phyloP scores from a whole-genome alignment of 2,888 invertebrate species.

The Ectemnius cavifrons region DNA sequence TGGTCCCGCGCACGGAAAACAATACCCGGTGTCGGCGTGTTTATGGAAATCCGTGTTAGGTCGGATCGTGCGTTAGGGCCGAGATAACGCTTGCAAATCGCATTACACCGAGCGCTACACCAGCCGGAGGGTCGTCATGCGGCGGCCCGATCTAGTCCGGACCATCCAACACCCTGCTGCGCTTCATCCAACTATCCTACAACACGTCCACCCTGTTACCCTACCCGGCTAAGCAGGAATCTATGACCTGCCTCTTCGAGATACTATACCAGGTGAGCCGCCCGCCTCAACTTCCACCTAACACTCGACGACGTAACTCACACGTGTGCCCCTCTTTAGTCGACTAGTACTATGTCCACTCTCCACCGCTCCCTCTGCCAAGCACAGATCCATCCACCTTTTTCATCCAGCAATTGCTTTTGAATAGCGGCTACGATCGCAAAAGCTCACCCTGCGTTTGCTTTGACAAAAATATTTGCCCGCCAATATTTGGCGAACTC shows the following conservation, averaged over 20 bases:
- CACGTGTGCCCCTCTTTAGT: too few species aligned
- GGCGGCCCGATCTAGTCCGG: slow-evolving; percentile 21
- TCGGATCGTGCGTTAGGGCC: slow-evolving; percentile 64
- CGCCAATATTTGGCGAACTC: too few species aligned
- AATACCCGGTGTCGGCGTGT: slow-evolving; percentile 67
- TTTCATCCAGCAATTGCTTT: too few species aligned
- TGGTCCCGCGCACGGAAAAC: slow-evolving; percentile 62
- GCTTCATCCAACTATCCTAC: slow-evolving; percentile 38
- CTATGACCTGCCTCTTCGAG: background rate
- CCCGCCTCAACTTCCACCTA: background rate
- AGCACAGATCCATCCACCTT: too few species aligned
- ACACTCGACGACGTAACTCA: too few species aligned
- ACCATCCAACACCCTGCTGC: slow-evolving; percentile 6
- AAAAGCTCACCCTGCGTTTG: too few species aligned
- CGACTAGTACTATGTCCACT: too few species aligned
- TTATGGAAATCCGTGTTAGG: slow-evolving; percentile 72
- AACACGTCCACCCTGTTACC: slow-evolving; percentile 26
- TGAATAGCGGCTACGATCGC: too few species aligned
- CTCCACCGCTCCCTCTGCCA: too few species aligned
- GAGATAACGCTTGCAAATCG: slow-evolving; percentile 77
- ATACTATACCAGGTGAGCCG: background rate
- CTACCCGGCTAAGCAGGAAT: slow-evolving; percentile 3
- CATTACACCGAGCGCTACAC: slow-evolving; percentile 69
- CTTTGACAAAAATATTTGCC: too few species aligned
- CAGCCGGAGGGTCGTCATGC: slow-evolving; percentile 28